These are phyloP conservation scores for Mohoua ochrocephala DNA, from an alignment of 2,113 vertebrate species.

Conservation along the genomic window DNA sequence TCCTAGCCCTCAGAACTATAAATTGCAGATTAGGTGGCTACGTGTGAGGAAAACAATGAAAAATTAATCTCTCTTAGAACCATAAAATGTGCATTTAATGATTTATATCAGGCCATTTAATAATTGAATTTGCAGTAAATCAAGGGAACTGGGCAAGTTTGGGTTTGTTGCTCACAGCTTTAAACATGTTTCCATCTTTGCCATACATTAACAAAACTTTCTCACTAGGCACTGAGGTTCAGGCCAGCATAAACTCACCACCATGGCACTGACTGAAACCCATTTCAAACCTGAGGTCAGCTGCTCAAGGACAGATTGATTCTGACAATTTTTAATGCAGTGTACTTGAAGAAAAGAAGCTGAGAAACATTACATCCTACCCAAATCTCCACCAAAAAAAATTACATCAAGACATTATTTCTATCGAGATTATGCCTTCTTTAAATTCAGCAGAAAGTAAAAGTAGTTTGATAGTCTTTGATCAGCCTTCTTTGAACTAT, in stretches of 20 bases:
- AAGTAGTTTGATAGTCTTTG: not conserved
- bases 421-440: not conserved
- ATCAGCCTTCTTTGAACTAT: not conserved
- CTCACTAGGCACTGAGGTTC: not conserved
- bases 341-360: slow-evolving; percentile 1
- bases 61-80: slow-evolving; percentile 33
- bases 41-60: not conserved
- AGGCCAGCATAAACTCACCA: not conserved
- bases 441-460: slow-evolving; percentile 1
- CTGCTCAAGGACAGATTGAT: not conserved
- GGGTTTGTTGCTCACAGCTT: slow-evolving; percentile 29
- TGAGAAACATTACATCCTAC: not conserved
- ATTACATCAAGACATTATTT: not conserved
- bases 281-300: not conserved
- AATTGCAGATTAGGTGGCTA: not conserved
- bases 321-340: not conserved
- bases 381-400: not conserved
- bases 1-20: not conserved
- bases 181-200: slow-evolving; percentile 10
- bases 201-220: not conserved
- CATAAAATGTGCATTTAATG: slow-evolving; percentile 55
- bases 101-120: slow-evolving; percentile 46
- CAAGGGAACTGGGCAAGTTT: slow-evolving; percentile 29
- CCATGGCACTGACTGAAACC: not conserved
- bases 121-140: slow-evolving; percentile 65